Conservation (phyloP, 2,113 vertebrate species). For the Vulpes lagopus region DNA sequence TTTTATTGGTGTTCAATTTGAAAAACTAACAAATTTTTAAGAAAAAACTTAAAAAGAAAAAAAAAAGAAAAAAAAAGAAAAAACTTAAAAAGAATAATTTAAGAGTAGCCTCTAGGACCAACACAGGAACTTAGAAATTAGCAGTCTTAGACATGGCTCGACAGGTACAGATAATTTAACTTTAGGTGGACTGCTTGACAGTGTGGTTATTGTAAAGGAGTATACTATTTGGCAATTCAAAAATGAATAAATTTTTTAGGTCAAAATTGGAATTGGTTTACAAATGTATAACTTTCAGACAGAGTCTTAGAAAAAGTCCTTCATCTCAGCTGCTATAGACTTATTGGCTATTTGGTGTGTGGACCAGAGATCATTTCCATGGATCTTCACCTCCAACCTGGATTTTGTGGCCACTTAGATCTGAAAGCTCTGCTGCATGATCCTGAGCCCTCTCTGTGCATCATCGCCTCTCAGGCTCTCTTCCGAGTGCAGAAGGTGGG, state of each 20-base stretch:
- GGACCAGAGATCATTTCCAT: not conserved
- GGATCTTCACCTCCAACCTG: not conserved
- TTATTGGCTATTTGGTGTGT: not conserved
- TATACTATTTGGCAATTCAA: slow-evolving; percentile 28
- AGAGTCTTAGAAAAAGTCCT: not conserved
- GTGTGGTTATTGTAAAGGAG: slow-evolving; percentile 47
- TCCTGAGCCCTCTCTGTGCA: slow-evolving; percentile 74
- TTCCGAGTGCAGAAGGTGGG: slow-evolving; percentile 4
- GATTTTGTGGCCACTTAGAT: slow-evolving; percentile 55
- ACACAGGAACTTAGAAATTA: slow-evolving; percentile 23
- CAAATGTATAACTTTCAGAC: not conserved
- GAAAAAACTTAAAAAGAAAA: slow-evolving; percentile 16
- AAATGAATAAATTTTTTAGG: not conserved
- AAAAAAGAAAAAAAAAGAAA: not conserved
- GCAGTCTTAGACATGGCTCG: not conserved
- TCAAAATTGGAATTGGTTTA: slow-evolving; percentile 18
- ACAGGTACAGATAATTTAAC: not conserved
- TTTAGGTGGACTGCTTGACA: slow-evolving; percentile 1
- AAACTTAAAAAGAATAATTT: slow-evolving; percentile 41
- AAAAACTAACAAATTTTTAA: not conserved
- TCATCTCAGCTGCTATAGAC: not conserved
- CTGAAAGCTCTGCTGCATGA: slow-evolving; percentile 69
- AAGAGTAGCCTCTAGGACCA: not conserved
- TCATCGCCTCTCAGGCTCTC: slow-evolving; percentile 69
- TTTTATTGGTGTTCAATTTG: too few species aligned